Base-by-base conservation (phyloP, 2,797 vertebrate species). In the Morus bassanus region DNA sequence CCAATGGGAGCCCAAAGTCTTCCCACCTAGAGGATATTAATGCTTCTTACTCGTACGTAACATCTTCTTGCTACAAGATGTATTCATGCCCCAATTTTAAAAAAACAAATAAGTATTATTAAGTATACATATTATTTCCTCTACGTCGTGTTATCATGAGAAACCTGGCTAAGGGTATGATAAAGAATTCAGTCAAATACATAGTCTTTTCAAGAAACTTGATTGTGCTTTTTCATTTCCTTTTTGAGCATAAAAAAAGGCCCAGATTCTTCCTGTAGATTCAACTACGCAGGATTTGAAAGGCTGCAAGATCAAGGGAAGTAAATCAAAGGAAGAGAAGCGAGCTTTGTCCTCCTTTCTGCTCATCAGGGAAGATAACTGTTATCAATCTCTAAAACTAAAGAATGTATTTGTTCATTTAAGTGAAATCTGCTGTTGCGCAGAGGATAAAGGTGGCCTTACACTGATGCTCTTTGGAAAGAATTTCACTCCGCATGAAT, bases 291-390 rank as follows among this genome's bases (percentile, higher is more conserved):
- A 74, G 37, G 41, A 89, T 80, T 43, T 85, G 56, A 88, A 95
- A 90, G 27, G 7, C 45, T 95, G 59, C 24, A 64, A 72, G 77
- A 83, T 78, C 50, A 91, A 93, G 89, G 31, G 46, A 89, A 70
- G 27, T 28, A 78, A 95, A 95, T 84, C 68, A 89, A 92, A 95
- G 64, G 72, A 87, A 89, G 53, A 64, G 79, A 96, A 85, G 56
- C 7, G 68, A 89, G 27, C 25, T 57, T 87, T 89, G 48, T 73
- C 86, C 60, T 86, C 43, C 48, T 87, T 91, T 90, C 67, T 77
- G 60, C 68, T 93, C 46, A 85, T 92, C 68, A 74, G 43, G 50
- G 64, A 92, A 82, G 88, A 61, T 72, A 90, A 94, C 23, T 91
- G 75, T 74, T 65, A 75, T n/a, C n/a, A 76, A 31, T 72, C 24